phyloP scores from a whole-genome alignment of 1,140 invertebrate species.

The Zaprionus camerounensis region DNA sequence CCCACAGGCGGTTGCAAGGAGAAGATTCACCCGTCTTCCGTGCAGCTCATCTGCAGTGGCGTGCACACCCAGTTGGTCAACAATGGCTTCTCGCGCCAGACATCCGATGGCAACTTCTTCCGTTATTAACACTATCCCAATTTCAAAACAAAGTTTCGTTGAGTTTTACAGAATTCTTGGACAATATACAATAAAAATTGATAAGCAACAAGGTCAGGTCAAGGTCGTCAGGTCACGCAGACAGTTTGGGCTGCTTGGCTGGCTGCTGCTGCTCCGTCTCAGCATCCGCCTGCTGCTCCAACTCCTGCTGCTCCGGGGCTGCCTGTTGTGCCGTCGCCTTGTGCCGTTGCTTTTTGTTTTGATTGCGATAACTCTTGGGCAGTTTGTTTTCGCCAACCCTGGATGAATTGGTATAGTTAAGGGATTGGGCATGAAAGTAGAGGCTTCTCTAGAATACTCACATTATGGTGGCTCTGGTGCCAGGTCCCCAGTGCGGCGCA shows the following conservation, averaged over 20 bases:
- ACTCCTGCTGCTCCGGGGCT: neutral
- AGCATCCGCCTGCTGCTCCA: neutral
- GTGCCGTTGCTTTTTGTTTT: constrained; percentile 85
- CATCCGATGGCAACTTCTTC: constrained; percentile 87
- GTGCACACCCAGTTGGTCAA: constrained; percentile 88
- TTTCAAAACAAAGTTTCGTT: neutral
- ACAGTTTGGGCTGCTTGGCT: constrained; percentile 57
- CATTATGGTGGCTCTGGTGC: constrained; percentile 89
- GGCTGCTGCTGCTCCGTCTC: constrained; percentile 19
- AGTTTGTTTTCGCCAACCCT: constrained; percentile 87
- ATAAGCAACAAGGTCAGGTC: constrained; percentile 24
- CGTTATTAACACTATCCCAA: constrained; percentile 82
- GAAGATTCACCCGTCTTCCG: constrained; percentile 86
- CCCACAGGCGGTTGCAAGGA: constrained; percentile 86
- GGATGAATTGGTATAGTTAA: constrained; percentile 30
- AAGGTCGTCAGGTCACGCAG: constrained; percentile 42
- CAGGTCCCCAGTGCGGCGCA: constrained; percentile 94
- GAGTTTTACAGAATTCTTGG: constrained; percentile 41
- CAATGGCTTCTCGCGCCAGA: constrained; percentile 88
- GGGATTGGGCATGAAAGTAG: neutral
- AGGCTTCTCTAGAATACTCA: constrained; percentile 80
- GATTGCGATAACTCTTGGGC: constrained; percentile 86
- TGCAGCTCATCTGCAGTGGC: constrained; percentile 88
- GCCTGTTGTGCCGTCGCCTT: constrained; percentile 43
- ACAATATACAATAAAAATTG: constrained; percentile 55